Conservation (phyloP, 2,888 invertebrate genomes). For the Eupithecia tripunctaria region DNA sequence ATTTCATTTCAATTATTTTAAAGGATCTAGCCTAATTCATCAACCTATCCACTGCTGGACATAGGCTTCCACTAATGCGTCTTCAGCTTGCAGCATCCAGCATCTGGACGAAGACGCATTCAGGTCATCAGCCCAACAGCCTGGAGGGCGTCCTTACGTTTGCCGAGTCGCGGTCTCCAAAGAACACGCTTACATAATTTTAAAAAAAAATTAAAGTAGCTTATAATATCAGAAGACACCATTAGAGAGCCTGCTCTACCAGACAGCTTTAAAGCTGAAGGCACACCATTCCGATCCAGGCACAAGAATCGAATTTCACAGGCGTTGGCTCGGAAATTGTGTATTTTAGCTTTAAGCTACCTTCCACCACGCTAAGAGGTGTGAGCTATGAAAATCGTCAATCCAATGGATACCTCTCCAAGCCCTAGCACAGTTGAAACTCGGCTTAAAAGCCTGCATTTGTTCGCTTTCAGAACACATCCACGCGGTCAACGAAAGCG, state of each 20-base stretch:
- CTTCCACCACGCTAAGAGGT: background rate
- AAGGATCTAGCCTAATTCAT: too few relatives aligned
- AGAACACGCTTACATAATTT: too few relatives aligned
- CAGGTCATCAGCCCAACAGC: too few relatives aligned
- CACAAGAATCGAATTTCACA: background rate
- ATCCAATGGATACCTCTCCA: background rate
- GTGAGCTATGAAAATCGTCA: background rate
- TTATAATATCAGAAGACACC: background rate
- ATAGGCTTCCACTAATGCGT: too few relatives aligned
- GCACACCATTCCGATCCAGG: background rate
- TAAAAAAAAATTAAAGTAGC: too few relatives aligned
- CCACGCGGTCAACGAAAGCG: constrained; percentile 61
- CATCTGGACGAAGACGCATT: too few relatives aligned
- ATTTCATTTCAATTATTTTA: too few relatives aligned
- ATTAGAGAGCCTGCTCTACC: background rate
- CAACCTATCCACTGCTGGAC: too few relatives aligned
- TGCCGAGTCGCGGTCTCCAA: too few relatives aligned
- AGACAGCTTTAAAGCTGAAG: background rate
- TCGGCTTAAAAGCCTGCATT: constrained; percentile 7
- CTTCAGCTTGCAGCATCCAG: too few relatives aligned
- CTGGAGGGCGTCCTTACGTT: too few relatives aligned
- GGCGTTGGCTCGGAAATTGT: background rate
- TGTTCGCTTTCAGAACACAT: constrained; percentile 59
- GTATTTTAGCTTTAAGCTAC: background rate
- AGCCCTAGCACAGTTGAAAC: background rate